These are phyloP conservation scores for Pantelozetes paolii DNA, from an alignment of 2,888 invertebrate genomes.

Conservation along the genomic window DNA sequence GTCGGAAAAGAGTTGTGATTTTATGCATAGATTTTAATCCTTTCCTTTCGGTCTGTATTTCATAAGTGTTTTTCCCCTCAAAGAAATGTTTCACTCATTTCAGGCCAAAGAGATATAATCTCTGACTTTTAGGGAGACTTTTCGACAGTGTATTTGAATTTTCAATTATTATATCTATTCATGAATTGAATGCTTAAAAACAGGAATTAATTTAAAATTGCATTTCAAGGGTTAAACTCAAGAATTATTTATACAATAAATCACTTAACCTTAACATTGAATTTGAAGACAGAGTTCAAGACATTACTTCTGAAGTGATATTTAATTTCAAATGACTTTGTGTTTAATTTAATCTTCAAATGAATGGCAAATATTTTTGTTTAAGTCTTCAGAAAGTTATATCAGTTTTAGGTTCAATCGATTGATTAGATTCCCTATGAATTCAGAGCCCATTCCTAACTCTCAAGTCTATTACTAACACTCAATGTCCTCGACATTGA, in stretches of 20 bases:
- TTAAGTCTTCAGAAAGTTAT: too few relatives aligned
- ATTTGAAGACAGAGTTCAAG: background rate
- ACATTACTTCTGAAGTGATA: background rate
- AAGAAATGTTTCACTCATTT: background rate
- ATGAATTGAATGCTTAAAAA: background rate
- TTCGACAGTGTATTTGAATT: background rate
- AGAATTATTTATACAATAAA: slow-evolving; percentile 1
- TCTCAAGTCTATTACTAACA: too few relatives aligned
- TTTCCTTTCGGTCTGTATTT: background rate
- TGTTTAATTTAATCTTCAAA: too few relatives aligned
- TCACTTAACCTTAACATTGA: slow-evolving; percentile 2
- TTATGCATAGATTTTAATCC: background rate
- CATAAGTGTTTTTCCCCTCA: background rate
- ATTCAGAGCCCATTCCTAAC: too few relatives aligned
- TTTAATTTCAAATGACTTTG: too few relatives aligned
- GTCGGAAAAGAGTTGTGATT: background rate
- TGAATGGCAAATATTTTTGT: too few relatives aligned
- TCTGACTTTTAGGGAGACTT: background rate
- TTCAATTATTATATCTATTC: background rate
- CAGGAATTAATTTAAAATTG: background rate
- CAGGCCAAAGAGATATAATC: background rate
- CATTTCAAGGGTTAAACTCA: background rate
- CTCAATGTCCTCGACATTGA: too few relatives aligned
- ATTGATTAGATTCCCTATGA: too few relatives aligned
- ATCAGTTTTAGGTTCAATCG: too few relatives aligned